Conservation (phyloP, 2,888 invertebrate species). For the Euplagia quadripunctaria region DNA sequence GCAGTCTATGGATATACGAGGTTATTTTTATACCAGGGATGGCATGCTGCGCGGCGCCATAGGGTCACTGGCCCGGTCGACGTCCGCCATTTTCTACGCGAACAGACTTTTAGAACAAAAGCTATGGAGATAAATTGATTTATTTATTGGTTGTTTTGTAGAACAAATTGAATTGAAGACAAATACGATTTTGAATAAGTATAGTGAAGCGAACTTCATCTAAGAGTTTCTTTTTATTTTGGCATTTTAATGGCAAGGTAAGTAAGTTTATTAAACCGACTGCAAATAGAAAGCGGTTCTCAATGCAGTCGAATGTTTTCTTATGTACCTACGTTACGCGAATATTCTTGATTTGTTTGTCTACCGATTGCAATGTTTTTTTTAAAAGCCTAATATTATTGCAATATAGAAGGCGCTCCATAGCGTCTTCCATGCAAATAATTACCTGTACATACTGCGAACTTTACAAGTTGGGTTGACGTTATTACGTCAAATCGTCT, state of each 20-base stretch:
- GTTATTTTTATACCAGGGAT: slow-evolving; percentile 62
- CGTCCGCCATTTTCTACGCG: slow-evolving; percentile 38
- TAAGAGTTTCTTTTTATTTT: slow-evolving; percentile 22
- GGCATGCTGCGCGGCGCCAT: slow-evolving; percentile 67
- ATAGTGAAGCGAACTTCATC: not conserved
- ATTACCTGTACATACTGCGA: not conserved
- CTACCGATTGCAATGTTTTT: not conserved
- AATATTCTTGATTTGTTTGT: too few relatives aligned
- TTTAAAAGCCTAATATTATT: not conserved
- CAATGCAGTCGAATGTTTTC: too few relatives aligned
- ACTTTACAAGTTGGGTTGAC: not conserved
- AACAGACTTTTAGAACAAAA: slow-evolving; percentile 38
- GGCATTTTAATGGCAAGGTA: not conserved
- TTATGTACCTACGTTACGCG: too few relatives aligned
- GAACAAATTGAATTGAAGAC: slow-evolving; percentile 6
- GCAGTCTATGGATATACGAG: slow-evolving; percentile 19
- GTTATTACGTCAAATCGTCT: not conserved
- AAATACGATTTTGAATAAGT: slow-evolving; percentile 8
- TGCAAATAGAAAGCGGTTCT: too few relatives aligned
- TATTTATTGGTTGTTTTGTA: slow-evolving; percentile 13
- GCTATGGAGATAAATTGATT: slow-evolving; percentile 41
- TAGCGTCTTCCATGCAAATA: too few relatives aligned
- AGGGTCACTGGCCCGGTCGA: slow-evolving; percentile 64
- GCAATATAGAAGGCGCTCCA: too few relatives aligned
- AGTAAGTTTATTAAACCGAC: not conserved